phyloP scores from a whole-genome alignment of 2,888 invertebrate genomes.

The Netelia melanura region DNA sequence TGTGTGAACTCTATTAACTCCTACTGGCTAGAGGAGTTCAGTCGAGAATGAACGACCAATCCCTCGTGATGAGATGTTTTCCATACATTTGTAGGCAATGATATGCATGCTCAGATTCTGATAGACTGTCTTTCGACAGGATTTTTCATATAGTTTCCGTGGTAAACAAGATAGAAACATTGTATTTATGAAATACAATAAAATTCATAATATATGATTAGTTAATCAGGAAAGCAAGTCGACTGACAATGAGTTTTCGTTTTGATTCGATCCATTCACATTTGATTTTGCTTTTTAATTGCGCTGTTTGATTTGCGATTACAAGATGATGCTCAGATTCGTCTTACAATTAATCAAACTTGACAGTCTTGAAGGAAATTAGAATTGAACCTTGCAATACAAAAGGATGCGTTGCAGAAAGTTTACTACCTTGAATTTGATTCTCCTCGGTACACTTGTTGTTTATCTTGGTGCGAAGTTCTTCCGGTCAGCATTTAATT shows the following conservation, averaged over 20 bases:
- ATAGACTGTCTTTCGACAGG: no score
- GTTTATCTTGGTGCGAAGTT: background rate
- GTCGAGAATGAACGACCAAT: slow-evolving; percentile 43
- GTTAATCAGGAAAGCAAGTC: background rate
- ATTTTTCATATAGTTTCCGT: background rate
- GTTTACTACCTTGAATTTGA: background rate
- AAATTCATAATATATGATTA: background rate
- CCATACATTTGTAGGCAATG: background rate
- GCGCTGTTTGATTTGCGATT: background rate
- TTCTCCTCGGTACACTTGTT: background rate
- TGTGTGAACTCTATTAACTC: slow-evolving; percentile 59
- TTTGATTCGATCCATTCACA: background rate
- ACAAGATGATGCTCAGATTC: background rate
- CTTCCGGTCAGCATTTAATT: background rate
- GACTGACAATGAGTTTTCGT: background rate
- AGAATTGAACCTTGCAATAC: background rate
- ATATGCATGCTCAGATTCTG: no score
- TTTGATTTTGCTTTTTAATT: background rate
- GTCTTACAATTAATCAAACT: no score
- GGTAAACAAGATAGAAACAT: background rate
- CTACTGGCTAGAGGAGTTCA: slow-evolving; percentile 50
- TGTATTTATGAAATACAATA: background rate
- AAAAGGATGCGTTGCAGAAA: background rate
- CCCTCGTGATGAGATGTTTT: background rate
- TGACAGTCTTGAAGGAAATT: no score